Evolutionary conservation across 53 echinoderm and acorn worm genomes (phyloP), one percentile per base, ranked within the genome.

Genomic region (Holothuria scabra): DNA sequence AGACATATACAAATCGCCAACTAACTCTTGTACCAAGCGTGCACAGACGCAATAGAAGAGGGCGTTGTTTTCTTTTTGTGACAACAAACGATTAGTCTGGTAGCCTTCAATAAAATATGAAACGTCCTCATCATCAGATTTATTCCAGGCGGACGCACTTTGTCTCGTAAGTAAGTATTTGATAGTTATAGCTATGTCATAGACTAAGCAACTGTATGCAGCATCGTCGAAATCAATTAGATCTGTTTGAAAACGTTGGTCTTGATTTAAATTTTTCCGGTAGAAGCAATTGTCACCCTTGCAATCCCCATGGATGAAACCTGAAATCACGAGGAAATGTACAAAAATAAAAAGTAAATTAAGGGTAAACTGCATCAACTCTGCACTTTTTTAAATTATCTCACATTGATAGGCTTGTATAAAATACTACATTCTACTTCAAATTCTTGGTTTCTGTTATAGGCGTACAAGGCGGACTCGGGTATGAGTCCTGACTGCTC

Each of bases 201-300:
- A 72, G 3, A 72, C 72, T 4, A 72, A 48, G 48, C 72, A 72
- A 24, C 72, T 46, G 46, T 44, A 72, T 8, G 37, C 41, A 20
- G 72, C 41, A 48, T 72, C 72, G n/a, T 72, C 72, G 46, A 72
- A 72, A 72, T 72, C 72, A 21, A 72, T 44, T 4, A 72, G 20
- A 23, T 21, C 49, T 24, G 48, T 46, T 22, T 16, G 48, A n/a
- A 25, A 25, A 2, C 26, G n/a, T 25, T 48, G 48, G 19, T 48
- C 9, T 6, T 2, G 1, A 12, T 8, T 72, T 72, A 38, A 44
- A 46, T 44, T 26, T 4, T 14, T 9, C 34, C 48, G 44, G 4
- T 48, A 19, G 12, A 72, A 48, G 26, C n/a, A 44, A 25, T 72
- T 72, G 24, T 25, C 46, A 46, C 46, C 46, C 22, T 10, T 72